Percentiles rank a stretch among this genome's conserved stretches.
Conservation (phyloP, 2,113 vertebrate species). For the Chaetodon auriga region DNA sequence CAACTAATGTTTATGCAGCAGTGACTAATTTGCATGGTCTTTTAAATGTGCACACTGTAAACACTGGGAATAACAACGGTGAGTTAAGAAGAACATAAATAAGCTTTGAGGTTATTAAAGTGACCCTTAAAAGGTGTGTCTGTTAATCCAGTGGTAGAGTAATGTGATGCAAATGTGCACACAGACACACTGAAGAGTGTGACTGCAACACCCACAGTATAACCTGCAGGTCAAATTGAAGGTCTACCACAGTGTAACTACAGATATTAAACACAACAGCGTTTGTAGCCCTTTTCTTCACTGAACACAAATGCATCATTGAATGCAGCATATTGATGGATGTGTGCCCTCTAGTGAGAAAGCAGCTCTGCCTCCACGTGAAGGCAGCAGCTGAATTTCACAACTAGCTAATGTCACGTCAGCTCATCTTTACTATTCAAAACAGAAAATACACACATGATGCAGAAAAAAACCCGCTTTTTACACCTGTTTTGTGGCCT, state of each 20-base stretch:
- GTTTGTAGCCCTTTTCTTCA: neutral
- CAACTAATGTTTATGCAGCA: no score
- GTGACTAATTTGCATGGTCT: neutral
- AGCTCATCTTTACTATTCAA: neutral
- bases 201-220: no score
- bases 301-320: neutral
- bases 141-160: no score
- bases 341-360: conserved; percentile 41
- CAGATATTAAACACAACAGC: neutral
- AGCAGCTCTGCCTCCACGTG: neutral
- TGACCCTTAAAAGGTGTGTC: no score
- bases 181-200: no score
- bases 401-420: neutral
- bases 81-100: neutral
- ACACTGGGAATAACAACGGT: neutral
- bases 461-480: no score
- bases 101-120: neutral
- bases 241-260: neutral
- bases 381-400: neutral
- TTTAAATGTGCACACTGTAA: conserved; percentile 7
- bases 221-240: no score
- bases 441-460: neutral
- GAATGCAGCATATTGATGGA: neutral
- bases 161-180: no score
- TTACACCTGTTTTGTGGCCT: no score